Evolutionary conservation across 2,113 vertebrate genomes (phyloP).

Genomic region (Hassar affinis): DNA sequence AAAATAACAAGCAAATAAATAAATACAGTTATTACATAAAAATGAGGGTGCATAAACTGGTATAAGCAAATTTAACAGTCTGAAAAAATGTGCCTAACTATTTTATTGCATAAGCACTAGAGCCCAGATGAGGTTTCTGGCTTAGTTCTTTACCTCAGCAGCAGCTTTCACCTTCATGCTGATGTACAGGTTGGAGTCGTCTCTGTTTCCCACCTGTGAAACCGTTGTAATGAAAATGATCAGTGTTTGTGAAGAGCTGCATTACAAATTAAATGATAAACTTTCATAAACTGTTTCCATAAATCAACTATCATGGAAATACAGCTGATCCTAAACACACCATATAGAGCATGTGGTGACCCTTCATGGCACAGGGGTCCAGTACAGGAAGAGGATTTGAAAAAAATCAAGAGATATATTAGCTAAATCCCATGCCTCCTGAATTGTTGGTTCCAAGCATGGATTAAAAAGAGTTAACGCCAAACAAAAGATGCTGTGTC

Average conservation of each 20-base stretch:
- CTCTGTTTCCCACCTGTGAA: conserved; percentile 88
- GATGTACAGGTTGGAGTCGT: conserved; percentile 97
- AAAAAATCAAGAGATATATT: neutral
- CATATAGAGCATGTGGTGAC: neutral
- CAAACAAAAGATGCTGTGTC: neutral
- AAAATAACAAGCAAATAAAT: conserved; percentile 45
- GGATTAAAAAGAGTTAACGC: neutral
- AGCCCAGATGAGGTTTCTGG: neutral
- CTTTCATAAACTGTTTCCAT: neutral
- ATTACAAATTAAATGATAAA: neutral
- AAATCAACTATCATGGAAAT: neutral
- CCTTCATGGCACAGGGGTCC: neutral
- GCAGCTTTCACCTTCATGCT: conserved; percentile 96
- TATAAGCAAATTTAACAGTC: neutral
- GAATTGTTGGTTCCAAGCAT: neutral
- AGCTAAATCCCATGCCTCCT: neutral
- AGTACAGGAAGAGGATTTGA: neutral
- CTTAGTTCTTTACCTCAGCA: conserved; percentile 78
- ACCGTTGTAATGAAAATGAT: conserved; percentile 1
- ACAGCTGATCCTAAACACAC: neutral
- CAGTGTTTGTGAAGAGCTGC: neutral
- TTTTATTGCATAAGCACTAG: neutral
- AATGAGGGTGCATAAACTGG: neutral
- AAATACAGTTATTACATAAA: neutral
- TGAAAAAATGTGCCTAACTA: neutral